phyloP scores from a whole-genome alignment of 2,888 invertebrate species.

The Eumacrocentrus americanus region DNA sequence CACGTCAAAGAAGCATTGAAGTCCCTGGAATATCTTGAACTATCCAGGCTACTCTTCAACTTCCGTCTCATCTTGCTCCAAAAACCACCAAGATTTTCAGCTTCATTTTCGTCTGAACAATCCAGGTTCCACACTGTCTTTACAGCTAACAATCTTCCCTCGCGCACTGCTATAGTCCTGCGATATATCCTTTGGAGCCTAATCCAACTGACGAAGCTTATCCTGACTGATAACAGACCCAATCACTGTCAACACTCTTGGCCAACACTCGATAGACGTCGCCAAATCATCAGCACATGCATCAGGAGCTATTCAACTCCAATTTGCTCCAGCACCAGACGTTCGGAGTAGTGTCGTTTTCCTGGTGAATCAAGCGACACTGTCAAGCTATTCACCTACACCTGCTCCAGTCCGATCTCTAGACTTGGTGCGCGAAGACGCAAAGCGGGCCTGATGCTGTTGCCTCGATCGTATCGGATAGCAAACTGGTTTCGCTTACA shows the following conservation, averaged over 20 bases:
- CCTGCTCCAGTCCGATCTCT: not conserved
- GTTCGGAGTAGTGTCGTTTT: too few relatives aligned
- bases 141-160: too few relatives aligned
- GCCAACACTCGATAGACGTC: not conserved
- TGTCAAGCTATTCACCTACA: not conserved
- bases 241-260: not conserved
- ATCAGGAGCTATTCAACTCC: not conserved
- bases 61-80: conserved; percentile 15
- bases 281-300: not conserved
- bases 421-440: conserved; percentile 16
- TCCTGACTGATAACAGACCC: too few relatives aligned
- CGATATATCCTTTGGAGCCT: too few relatives aligned
- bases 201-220: too few relatives aligned
- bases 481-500: conserved; percentile 62
- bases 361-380: too few relatives aligned
- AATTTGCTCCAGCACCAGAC: not conserved
- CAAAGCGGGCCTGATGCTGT: conserved; percentile 42
- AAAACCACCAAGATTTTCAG: not conserved
- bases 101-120: conserved; percentile 8
- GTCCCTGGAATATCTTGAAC: conserved; percentile 14
- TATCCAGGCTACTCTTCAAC: conserved; percentile 3
- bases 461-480: conserved; percentile 62
- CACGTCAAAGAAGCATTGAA: conserved; percentile 20
- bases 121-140: not conserved
- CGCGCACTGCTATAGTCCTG: not conserved